A percentile compares a stretch with the other conserved stretches of the same genome.
These are phyloP conservation scores for Ectemnius continuus DNA, from an alignment of 2,888 invertebrate genomes.

Conservation along the genomic window DNA sequence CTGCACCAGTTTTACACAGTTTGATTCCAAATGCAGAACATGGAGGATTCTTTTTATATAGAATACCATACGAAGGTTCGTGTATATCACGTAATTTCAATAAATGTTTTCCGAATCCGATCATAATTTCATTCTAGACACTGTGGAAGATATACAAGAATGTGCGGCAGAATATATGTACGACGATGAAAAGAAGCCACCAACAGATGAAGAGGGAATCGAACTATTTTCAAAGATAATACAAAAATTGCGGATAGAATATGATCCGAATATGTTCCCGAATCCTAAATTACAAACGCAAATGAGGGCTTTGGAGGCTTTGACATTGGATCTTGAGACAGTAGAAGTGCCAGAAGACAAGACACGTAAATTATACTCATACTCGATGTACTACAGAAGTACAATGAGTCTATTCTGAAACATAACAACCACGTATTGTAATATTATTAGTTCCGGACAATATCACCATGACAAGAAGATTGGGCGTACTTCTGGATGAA, in stretches of 20 bases:
- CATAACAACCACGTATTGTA: not conserved
- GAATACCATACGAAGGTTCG: slow-evolving; percentile 40
- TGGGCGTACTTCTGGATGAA: slow-evolving; percentile 16
- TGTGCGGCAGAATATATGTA: slow-evolving; percentile 38
- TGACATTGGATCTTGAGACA: slow-evolving; percentile 58
- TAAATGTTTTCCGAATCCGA: slow-evolving; percentile 46
- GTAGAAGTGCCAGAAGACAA: slow-evolving; percentile 31
- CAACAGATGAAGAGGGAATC: slow-evolving; percentile 36
- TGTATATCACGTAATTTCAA: not conserved
- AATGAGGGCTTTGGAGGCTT: slow-evolving; percentile 51
- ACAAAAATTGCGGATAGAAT: slow-evolving; percentile 39
- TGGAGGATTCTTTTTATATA: slow-evolving; percentile 34
- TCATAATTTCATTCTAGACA: slow-evolving; percentile 28
- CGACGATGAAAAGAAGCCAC: slow-evolving; percentile 23
- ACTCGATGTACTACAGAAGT: no score
- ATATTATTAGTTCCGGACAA: slow-evolving; percentile 34
- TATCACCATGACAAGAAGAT: slow-evolving; percentile 10
- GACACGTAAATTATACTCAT: slow-evolving; percentile 46
- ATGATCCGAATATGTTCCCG: slow-evolving; percentile 45
- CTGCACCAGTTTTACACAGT: slow-evolving; percentile 11
- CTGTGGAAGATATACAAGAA: slow-evolving; percentile 14
- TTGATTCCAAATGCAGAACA: slow-evolving; percentile 31
- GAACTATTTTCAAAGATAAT: slow-evolving; percentile 46
- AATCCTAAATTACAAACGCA: slow-evolving; percentile 57
- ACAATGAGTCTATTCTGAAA: no score